Evolutionary conservation across 1,140 invertebrate genomes (phyloP), one percentile per base, ranked within the genome.

Genomic region (Drosophila nigrodunni): DNA sequence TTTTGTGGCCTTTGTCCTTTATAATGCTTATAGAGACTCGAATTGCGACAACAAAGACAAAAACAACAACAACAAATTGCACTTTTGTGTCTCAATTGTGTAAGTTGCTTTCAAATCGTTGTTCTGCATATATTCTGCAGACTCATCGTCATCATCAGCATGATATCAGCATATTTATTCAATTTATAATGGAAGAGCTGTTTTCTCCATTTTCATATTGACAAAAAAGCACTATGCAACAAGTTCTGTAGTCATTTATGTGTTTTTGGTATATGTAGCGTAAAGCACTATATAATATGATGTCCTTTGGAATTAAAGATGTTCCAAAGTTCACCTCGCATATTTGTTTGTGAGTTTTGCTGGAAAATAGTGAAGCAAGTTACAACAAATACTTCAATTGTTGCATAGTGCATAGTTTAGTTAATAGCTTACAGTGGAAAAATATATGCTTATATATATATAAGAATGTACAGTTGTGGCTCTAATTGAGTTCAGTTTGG

Each of bases 381-480:
- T 37, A 37, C 34, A 49, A 13, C 11, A n/a, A 60, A 25, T 10
- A 21, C 13, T 13, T 37, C 15, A 13, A 49, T 55, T 65, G 62
- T 58, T 66, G 62, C 62, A 67, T 59, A 57, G 62, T 46, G 30
- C 50, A 52, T 10, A 15, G 43, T 46, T 6, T 46, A 15, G 13
- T 46, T 6, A 15, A 7, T n/a, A 46, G 54, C 6, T 30, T 21
- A 47, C 35, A 58, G 68, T 82, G 65, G 66, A 83, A 82, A 82
- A 82, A 82, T 79, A 83, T 73, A 60, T 74, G 69, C 60, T 39
- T 69, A 62, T 41, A 3, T 15, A 3, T 15, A 15, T 47, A 47
- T 72, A 35, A 5, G 25, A 30, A 30, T 30, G 25, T 75, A 80
- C 57, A 62, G 66, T 47, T 80, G 52, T 54, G 78, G 50, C 50